Conservation (phyloP, 2,888 invertebrate species). For the Aproaerema taeniolella region DNA sequence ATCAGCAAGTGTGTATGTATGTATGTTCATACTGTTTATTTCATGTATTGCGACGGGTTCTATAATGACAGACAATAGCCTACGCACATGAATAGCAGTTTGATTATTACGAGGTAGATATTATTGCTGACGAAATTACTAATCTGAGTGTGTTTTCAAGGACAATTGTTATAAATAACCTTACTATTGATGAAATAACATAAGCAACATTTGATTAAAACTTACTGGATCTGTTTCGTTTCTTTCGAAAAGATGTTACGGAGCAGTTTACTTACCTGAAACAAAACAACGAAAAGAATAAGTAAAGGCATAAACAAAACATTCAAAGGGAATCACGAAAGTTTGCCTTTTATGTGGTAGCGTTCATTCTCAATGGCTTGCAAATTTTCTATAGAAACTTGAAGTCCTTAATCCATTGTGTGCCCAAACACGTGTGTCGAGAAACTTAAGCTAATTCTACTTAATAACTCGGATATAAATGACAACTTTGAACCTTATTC, state of each 20-base stretch:
- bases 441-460: conserved; percentile 44
- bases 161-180: no score
- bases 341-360: background rate
- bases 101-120: no score
- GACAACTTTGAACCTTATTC: conserved; percentile 29
- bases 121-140: no score
- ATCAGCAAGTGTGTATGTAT: no score
- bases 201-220: no score
- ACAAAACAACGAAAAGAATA: conserved; percentile 42
- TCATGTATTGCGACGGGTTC: no score
- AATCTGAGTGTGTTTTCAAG: no score
- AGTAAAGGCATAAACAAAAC: conserved; percentile 29
- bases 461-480: conserved; percentile 29
- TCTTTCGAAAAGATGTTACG: background rate
- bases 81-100: no score
- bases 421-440: conserved; percentile 53
- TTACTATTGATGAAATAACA: no score
- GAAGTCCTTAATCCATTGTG: conserved; percentile 44
- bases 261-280: conserved; percentile 53
- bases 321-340: conserved; percentile 20
- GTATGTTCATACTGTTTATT: no score
- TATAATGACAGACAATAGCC: no score
- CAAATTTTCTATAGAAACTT: conserved; percentile 37
- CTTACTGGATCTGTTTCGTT: no score
- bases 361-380: conserved; percentile 34